Conservation (phyloP, 2,888 invertebrate species). For the Balanococcus diminutus region DNA sequence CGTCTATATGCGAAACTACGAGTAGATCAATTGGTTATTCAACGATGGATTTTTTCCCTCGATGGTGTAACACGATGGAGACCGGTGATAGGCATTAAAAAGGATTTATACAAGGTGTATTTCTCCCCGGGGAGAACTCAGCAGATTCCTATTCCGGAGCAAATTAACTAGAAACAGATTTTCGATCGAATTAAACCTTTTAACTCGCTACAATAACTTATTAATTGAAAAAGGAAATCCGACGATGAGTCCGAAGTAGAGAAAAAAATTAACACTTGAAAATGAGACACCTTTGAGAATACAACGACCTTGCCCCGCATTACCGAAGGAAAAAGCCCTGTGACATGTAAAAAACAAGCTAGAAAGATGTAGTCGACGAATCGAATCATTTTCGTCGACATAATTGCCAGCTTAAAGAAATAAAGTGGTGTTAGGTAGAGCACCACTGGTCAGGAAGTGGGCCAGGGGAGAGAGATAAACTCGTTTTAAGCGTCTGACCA, state of each 20-base stretch:
- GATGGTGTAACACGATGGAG: not conserved
- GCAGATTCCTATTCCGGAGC: not conserved
- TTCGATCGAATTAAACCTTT: not conserved
- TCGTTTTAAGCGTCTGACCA: slow-evolving; percentile 3
- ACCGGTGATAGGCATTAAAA: not conserved
- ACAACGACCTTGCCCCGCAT: not conserved
- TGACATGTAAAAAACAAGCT: not conserved
- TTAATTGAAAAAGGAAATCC: not conserved
- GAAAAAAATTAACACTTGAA: not conserved
- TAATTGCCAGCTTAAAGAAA: slow-evolving; percentile 20
- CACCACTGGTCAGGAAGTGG: not conserved
- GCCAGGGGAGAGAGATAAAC: not conserved
- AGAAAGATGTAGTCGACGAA: not conserved
- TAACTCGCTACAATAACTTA: not conserved
- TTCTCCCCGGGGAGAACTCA: not conserved
- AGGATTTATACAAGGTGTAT: not conserved
- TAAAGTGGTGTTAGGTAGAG: not conserved
- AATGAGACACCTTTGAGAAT: not conserved
- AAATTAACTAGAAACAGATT: not conserved
- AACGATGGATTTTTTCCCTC: not conserved
- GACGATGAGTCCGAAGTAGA: not conserved
- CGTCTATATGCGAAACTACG: not conserved
- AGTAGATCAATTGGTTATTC: not conserved
- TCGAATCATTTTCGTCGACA: not conserved
- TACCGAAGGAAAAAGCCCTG: not conserved